phyloP scores from a whole-genome alignment of 1,140 invertebrate species.

The Drosophila kohkoa region DNA sequence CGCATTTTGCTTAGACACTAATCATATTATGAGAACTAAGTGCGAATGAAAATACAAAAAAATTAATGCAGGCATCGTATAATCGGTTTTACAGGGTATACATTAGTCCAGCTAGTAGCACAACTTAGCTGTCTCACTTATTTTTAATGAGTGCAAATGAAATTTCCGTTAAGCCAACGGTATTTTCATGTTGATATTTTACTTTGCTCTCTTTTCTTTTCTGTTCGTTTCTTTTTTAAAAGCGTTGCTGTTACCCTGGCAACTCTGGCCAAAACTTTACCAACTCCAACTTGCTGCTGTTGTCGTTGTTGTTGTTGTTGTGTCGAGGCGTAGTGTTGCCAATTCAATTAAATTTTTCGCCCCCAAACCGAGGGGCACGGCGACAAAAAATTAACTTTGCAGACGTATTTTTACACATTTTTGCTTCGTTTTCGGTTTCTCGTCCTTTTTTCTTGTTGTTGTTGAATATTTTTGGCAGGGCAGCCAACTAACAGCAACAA shows the following conservation, averaged over 20 bases:
- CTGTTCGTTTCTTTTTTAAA: slow-evolving; percentile 11
- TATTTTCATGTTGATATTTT: slow-evolving; percentile 15
- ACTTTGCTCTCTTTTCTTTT: not conserved
- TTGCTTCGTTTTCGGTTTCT: slow-evolving; percentile 31
- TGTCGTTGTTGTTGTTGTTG: not conserved
- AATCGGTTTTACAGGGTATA: slow-evolving; percentile 11
- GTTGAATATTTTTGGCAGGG: slow-evolving; percentile 28
- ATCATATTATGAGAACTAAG: not conserved
- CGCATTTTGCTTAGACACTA: too few species aligned
- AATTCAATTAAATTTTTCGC: slow-evolving; percentile 70
- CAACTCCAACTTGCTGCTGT: slow-evolving; percentile 17
- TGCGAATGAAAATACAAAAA: not conserved
- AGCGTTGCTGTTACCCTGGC: slow-evolving; percentile 33
- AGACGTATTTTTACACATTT: slow-evolving; percentile 56
- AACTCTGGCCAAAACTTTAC: slow-evolving; percentile 46
- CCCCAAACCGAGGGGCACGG: slow-evolving; percentile 27
- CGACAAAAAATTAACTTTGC: slow-evolving; percentile 70
- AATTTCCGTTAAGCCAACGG: slow-evolving; percentile 64
- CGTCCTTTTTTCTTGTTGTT: slow-evolving; percentile 24
- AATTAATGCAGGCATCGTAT: not conserved
- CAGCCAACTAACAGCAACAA: slow-evolving; percentile 70
- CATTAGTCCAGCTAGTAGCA: not conserved
- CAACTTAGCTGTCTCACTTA: slow-evolving; percentile 3
- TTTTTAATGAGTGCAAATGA: slow-evolving; percentile 73
- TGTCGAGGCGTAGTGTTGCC: slow-evolving; percentile 43